Evolutionary conservation across 2,113 vertebrate species (phyloP), one percentile per base, ranked within the genome.

Genomic region (Tenrec ecaudatus): DNA sequence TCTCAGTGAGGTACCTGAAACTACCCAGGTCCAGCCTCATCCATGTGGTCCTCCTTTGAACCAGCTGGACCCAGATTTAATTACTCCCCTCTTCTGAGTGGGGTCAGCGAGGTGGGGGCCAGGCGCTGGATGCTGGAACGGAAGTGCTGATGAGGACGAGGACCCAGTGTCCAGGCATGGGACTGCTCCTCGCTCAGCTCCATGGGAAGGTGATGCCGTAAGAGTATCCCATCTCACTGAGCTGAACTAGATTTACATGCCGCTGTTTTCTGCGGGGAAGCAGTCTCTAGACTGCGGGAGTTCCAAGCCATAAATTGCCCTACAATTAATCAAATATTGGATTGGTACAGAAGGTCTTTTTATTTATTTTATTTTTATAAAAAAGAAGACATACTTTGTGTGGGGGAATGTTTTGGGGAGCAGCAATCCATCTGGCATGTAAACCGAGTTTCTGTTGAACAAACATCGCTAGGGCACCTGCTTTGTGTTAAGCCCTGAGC

Each of bases 141-240:
- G 9, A 93, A 82, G 95, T 92, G 88, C 47, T 96, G 92, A 95
- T 94, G 93, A 94, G 76, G 90, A 95, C 90, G 93, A 92, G 69
- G 90, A 93, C 92, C 64, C 71, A 92, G 89, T 57, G 78, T 85
- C 85, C 84, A 89, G 57, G 93, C 85, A 0, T 36, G 79, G 84
- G 53, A 57, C 58, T 96, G 87, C 79, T 47, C 88, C 43, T 82
- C 78, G 29, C 27, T 40, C 29, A 69, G 47, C 33, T 31, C 77
- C 33, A 36, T 15, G 23, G 91, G 77, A 95, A 33, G 81, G 22
- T 36, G 64, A 71, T 86, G 47, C 33, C 7, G 1, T 75, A 86
- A 93, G 92, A 73, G 86, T 77, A 60, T 91, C 87, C 91, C 68
- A 86, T 86, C 78, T 84, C 19, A 60, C 31, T 82, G 66, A 89